phyloP scores from a whole-genome alignment of 2,888 invertebrate genomes.

The Strigamia transsilvanica region DNA sequence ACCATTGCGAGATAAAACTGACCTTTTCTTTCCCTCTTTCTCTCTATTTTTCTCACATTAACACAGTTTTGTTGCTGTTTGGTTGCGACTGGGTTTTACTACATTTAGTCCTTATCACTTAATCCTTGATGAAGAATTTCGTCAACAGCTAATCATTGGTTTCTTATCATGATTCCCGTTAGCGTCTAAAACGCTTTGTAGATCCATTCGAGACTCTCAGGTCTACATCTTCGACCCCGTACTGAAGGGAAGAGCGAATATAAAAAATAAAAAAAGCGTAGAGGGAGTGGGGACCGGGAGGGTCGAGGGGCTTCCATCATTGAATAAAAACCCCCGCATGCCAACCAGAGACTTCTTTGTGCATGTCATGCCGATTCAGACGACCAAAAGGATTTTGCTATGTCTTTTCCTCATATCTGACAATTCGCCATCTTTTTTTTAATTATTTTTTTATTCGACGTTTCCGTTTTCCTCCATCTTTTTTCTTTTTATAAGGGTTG shows the following conservation, averaged over 20 bases:
- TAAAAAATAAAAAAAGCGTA: slow-evolving; percentile 57
- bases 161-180: neutral
- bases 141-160: neutral
- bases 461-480: slow-evolving; percentile 28
- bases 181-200: neutral
- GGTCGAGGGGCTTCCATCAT: slow-evolving; percentile 46
- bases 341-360: slow-evolving; percentile 33
- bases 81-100: neutral
- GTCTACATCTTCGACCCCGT: slow-evolving; percentile 16
- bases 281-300: slow-evolving; percentile 57
- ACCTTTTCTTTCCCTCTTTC: neutral
- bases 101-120: neutral
- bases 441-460: slow-evolving; percentile 39
- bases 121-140: neutral
- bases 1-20: neutral
- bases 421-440: neutral
- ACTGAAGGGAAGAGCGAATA: slow-evolving; percentile 9
- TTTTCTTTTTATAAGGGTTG: slow-evolving; percentile 11
- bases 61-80: neutral
- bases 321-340: slow-evolving; percentile 37
- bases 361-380: neutral
- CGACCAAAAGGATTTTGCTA: slow-evolving; percentile 12
- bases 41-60: neutral
- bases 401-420: slow-evolving; percentile 25
- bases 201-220: slow-evolving; percentile 4